A percentile compares a stretch with the other conserved stretches of the same genome.
phyloP scores from a whole-genome alignment of 1,140 invertebrate genomes.

The Colletes latitarsis region DNA sequence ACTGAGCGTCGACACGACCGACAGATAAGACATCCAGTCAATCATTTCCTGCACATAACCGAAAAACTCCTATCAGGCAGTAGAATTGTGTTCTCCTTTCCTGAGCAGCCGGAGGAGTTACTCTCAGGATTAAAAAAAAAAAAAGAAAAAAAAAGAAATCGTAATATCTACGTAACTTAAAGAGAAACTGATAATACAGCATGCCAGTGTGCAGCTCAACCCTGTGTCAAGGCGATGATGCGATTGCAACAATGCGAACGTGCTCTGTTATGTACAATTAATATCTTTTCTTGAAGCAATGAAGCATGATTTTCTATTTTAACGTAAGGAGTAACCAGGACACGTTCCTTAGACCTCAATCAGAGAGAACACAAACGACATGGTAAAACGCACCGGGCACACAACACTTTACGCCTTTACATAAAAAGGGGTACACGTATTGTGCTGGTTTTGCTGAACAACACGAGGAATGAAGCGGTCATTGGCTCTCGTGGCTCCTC shows the following conservation, averaged over 20 bases:
- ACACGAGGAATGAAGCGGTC: background rate
- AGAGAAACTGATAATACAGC: constrained; percentile 40
- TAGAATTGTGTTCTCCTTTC: constrained; percentile 81
- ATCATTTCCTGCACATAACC: constrained; percentile 98
- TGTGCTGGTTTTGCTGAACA: background rate
- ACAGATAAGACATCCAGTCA: constrained; percentile 98
- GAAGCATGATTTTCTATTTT: constrained; percentile 47
- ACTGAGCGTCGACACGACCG: constrained; percentile 94
- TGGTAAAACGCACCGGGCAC: background rate
- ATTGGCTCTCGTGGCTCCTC: constrained; percentile 12
- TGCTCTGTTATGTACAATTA: constrained; percentile 59
- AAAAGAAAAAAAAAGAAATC: background rate
- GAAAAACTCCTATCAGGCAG: constrained; percentile 93
- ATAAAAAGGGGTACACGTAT: background rate
- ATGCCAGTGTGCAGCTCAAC: constrained; percentile 77
- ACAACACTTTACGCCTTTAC: background rate
- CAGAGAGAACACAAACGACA: background rate
- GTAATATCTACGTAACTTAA: constrained; percentile 49
- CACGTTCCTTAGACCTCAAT: constrained; percentile 51
- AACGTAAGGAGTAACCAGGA: constrained; percentile 58
- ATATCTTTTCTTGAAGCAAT: constrained; percentile 56
- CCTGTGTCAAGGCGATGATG: constrained; percentile 69
- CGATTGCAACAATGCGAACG: constrained; percentile 53
- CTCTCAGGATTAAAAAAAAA: constrained; percentile 69
- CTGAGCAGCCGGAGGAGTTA: constrained; percentile 80